Evolutionary conservation across 2,113 vertebrate species (phyloP), one percentile per base, ranked within the genome.

Genomic region (Pseudolaguvia tuberculata): DNA sequence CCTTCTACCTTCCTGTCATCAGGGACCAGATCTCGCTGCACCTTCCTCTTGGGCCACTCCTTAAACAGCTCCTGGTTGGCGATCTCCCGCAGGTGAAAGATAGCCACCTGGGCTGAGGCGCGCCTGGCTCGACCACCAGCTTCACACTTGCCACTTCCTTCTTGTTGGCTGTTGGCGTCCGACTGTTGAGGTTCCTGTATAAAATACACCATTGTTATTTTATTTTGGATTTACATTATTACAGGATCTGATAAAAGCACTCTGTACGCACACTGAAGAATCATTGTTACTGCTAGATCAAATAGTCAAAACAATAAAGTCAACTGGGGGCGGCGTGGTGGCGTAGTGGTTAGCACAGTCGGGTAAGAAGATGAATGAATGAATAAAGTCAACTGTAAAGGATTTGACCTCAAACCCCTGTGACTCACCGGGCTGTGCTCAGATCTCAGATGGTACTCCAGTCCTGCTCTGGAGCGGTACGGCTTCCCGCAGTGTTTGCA

Each of bases 31-130:
- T 98, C 95, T 12, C 91, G 93, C 80, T 94, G 92, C 47, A 98
- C 93, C 89, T 95, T 97, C 78, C 93, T 93, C 88, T 95, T 96
- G 57, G 95, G 93, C 94, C 95, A 97, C 75, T 98, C 95, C 83
- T 95, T 96, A 70, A 90, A 91, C 80, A 96, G 88, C 18, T 98
- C 94, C 47, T 92, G 94, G 79, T 90, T 93, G 79, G 94, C 94
- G 14, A 98, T 89, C 82, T 98, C 94, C 42, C 95, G 94, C 76
- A 98, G 87, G 83, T 97, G 93, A 83, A 94, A 95, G 70, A 93
- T 92, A 0, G 96, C 96, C 77, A 96, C 93, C 85, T 95, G 95
- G 1, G 95, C 95, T 1, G 95, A 97, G 42, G 89, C 91, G 45
- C 95, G 91, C 82, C 94, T 94, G 75, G 94, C 90, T 81, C 94